Evolutionary conservation across 1,140 invertebrate species (phyloP).

Genomic region (Kradibia gibbosae): DNA sequence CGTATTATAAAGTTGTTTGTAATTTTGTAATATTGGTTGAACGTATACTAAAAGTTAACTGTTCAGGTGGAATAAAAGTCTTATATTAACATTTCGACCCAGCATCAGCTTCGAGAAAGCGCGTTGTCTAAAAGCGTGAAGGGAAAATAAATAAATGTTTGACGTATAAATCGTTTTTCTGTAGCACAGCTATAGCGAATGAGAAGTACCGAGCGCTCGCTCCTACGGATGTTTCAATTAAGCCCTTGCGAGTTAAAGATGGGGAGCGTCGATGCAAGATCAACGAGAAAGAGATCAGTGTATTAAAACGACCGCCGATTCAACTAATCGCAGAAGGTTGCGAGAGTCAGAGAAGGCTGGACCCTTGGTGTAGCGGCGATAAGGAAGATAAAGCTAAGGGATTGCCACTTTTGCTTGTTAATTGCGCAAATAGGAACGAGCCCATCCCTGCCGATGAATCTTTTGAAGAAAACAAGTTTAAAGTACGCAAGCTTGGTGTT

Average conservation of each 20-base stretch:
- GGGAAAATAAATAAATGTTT: neutral
- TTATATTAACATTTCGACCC: too few relatives aligned
- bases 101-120: too few relatives aligned
- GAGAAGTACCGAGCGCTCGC: neutral
- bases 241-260: conserved; percentile 17
- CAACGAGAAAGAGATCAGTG: neutral
- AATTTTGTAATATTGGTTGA: too few relatives aligned
- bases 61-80: too few relatives aligned
- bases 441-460: neutral
- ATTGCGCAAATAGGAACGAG: neutral
- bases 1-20: too few relatives aligned
- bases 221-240: conserved; percentile 48
- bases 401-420: neutral
- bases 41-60: too few relatives aligned
- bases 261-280: conserved; percentile 12
- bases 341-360: neutral
- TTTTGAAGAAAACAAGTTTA: neutral
- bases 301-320: neutral
- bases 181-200: conserved; percentile 8
- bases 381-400: neutral
- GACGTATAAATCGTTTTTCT: neutral
- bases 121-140: neutral
- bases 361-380: neutral
- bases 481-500: neutral
- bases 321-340: neutral